Evolutionary conservation across 1,140 invertebrate genomes (phyloP), one percentile per base, ranked within the genome.

Genomic region (Notospermus geniculatus): DNA sequence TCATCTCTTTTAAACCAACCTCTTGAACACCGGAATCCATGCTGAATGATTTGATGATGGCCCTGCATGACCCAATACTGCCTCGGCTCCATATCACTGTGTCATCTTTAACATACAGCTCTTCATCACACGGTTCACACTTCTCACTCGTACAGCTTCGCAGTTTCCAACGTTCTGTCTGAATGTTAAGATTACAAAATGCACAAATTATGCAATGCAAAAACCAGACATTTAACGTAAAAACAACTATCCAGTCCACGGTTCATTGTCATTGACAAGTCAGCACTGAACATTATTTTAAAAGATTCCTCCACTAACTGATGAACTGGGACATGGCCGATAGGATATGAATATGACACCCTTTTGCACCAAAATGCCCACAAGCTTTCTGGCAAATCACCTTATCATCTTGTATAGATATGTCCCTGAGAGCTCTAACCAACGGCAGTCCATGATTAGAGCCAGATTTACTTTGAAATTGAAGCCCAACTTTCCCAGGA

Each of bases 61-160:
- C 60, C 28, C 75, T 68, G 23, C 69, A 63, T 11, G 70, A 72
- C 65, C 79, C 71, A 19, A 73, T 74, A 57, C 74, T 77, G 17
- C 83, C 83, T 59, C 75, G 71, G 61, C 84, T 86, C 87, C 91
- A 93, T 25, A 95, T 86, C 22, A 90, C 91, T 23, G 90, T 90
- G 73, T 89, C 87, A 5, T 89, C 91, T 66, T 87, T 89, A 13
- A 92, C 87, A 83, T 93, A 97, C 17, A 97, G 81, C 80, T 97
- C 93, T 81, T 95, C 92, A 82, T 95, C 93, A 69, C 72, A 78
- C 43, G 25, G 32, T 19, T 61, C 62, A 53, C 46, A 59, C 36
- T 59, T 53, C 46, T 56, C 57, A 11, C 57, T 58, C 25, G 62
- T 36, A 36, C 69, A 59, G 63, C 70, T 67, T 36, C 63, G 62